Evolutionary conservation across 1,140 invertebrate species (phyloP).

Genomic region (Choristoneura fumiferana): DNA sequence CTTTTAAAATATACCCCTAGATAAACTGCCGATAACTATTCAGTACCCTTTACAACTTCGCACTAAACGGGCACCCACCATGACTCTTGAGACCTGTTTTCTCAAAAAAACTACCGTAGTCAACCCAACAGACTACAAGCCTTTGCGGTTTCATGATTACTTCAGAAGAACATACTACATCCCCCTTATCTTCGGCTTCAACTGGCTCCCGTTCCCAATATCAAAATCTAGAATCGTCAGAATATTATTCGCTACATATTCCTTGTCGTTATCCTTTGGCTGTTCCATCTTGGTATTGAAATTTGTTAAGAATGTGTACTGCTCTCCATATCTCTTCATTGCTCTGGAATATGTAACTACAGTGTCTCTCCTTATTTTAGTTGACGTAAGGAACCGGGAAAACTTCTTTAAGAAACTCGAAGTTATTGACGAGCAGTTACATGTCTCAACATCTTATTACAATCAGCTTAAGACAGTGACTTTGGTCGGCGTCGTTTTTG

Average conservation of each 20-base stretch:
- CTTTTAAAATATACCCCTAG: too few relatives aligned
- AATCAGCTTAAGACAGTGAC: neutral
- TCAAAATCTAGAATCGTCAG: slow-evolving; percentile 1
- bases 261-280: neutral
- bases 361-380: neutral
- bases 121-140: neutral
- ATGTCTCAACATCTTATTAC: neutral
- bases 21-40: too few relatives aligned
- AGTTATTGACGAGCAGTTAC: neutral
- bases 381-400: neutral
- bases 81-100: too few relatives aligned
- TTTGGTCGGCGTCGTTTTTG: neutral
- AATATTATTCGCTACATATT: neutral
- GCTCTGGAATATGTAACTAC: neutral
- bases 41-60: too few relatives aligned
- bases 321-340: slow-evolving; percentile 1
- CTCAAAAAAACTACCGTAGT: neutral
- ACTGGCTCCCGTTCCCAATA: neutral
- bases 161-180: slow-evolving; percentile 1
- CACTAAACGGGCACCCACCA: too few relatives aligned
- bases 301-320: neutral
- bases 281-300: neutral
- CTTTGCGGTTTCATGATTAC: neutral
- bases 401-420: neutral
- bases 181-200: neutral